A percentile compares a stretch with the other conserved stretches of the same genome.
Evolutionary conservation across 2,113 vertebrate genomes (phyloP).

Genomic region (Microcebus ravelobensis): DNA sequence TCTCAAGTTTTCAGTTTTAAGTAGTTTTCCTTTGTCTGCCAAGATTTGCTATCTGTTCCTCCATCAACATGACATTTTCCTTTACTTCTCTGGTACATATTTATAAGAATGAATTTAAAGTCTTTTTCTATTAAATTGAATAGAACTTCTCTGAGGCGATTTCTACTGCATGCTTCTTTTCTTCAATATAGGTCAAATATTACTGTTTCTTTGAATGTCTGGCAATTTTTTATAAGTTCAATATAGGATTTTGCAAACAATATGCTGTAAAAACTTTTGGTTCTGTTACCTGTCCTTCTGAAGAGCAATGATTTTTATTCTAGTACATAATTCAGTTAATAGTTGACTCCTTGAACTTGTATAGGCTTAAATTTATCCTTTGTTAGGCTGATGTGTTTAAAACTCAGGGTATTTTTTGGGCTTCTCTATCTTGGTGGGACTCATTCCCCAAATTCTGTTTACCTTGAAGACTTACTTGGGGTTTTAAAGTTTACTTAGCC

Average conservation of each 20-base stretch:
- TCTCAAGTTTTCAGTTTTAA: neutral
- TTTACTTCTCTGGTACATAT: neutral
- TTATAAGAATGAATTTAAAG: neutral
- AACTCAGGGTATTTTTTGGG: neutral
- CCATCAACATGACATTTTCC: neutral
- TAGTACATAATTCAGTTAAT: neutral
- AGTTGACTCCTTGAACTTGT: neutral
- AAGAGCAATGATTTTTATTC: slow-evolving; percentile 24
- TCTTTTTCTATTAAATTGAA: neutral
- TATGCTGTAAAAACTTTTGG: neutral
- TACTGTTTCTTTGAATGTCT: neutral
- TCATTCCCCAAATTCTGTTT: neutral
- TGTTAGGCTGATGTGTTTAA: neutral
- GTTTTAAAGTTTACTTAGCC: neutral
- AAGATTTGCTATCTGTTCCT: neutral
- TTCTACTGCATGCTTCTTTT: neutral
- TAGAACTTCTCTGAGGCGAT: neutral
- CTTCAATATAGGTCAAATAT: neutral
- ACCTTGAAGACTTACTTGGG: neutral
- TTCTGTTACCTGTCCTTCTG: neutral
- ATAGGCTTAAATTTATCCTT: neutral
- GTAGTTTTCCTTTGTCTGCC: neutral
- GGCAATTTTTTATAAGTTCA: neutral
- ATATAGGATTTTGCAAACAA: neutral
- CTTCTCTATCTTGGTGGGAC: neutral